Conservation (phyloP, 2,797 vertebrate genomes). For the Vireo griseus region DNA sequence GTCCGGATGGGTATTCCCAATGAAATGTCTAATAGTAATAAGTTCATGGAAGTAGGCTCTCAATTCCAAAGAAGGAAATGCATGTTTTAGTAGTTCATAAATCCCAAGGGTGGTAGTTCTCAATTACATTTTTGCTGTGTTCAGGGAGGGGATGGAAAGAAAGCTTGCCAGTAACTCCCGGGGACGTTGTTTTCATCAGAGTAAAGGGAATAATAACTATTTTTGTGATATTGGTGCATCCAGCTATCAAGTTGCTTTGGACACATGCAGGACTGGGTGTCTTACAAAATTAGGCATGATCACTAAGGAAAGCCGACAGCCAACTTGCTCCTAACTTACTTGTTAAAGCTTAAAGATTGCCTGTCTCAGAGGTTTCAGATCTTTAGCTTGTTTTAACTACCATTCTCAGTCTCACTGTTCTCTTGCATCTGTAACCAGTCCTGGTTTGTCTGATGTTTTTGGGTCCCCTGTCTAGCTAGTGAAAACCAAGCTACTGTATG, state of each 20-base stretch:
- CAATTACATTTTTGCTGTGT: background rate
- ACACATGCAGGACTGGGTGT: accelerated
- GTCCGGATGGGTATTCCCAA: background rate
- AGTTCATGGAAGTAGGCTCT: background rate
- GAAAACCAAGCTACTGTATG: background rate
- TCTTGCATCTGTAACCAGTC: background rate
- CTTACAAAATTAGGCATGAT: background rate
- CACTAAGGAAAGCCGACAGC: background rate
- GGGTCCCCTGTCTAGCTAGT: background rate
- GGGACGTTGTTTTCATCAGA: background rate
- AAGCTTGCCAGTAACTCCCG: background rate
- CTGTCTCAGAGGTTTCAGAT: background rate
- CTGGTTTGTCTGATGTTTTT: background rate
- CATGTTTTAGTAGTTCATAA: background rate
- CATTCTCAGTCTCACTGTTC: background rate
- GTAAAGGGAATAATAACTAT: background rate
- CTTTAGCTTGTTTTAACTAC: background rate
- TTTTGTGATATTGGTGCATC: background rate
- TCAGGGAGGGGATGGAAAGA: background rate
- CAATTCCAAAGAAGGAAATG: background rate
- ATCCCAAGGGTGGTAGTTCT: background rate
- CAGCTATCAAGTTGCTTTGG: background rate
- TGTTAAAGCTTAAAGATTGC: background rate
- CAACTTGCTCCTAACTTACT: background rate
- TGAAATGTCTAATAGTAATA: background rate